A percentile compares a stretch with the other conserved stretches of the same genome.
Evolutionary conservation across 2,113 vertebrate genomes (phyloP).

Genomic region (Psephotus haematonotus): DNA sequence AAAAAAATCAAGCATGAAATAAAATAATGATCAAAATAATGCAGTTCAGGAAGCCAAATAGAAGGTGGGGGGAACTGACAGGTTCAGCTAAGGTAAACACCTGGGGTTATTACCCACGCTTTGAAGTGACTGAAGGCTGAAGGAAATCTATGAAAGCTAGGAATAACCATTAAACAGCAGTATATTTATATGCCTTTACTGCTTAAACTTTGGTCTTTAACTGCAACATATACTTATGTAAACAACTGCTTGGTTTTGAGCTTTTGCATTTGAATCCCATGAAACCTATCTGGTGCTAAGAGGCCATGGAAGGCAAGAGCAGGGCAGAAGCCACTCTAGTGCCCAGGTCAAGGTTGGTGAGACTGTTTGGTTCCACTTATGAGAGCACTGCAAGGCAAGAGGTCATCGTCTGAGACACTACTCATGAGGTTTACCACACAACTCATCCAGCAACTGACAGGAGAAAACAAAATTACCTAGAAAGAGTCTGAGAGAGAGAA

Average conservation of each 20-base stretch:
- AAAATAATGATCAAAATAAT: not conserved
- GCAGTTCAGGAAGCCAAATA: not conserved
- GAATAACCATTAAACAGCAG: not conserved
- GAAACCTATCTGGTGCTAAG: not conserved
- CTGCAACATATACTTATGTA: fast-evolving
- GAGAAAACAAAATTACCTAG: not conserved
- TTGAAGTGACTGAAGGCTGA: not conserved
- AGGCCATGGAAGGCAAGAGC: not conserved
- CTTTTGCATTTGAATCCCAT: not conserved
- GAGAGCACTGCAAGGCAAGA: not conserved
- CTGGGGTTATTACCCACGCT: not conserved
- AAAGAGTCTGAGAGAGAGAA: not conserved
- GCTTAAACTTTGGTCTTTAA: not conserved
- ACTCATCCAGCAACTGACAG: not conserved
- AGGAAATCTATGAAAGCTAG: not conserved
- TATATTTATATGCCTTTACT: not conserved
- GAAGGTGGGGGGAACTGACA: not conserved
- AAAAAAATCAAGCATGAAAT: not conserved
- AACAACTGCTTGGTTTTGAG: not conserved
- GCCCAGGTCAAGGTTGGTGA: not conserved
- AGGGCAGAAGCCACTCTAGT: not conserved
- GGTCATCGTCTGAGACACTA: not conserved
- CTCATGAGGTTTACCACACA: not conserved
- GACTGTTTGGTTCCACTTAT: not conserved
- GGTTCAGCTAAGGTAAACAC: not conserved